Conservation (phyloP, 2,797 vertebrate species). For the Neosilurus hyrtlii region DNA sequence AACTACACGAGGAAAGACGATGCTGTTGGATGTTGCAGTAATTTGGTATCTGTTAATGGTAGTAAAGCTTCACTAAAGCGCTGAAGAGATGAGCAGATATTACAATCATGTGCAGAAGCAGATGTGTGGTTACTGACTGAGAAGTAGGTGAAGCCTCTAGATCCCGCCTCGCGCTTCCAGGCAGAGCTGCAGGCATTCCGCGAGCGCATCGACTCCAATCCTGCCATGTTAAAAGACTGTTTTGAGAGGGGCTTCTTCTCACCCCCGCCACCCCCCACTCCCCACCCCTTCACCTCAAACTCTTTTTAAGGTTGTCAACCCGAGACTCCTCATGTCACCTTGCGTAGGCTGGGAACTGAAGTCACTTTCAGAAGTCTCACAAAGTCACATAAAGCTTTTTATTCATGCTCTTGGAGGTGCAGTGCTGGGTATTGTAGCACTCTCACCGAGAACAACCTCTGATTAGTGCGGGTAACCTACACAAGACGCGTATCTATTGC, state of each 20-base stretch:
- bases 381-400: constrained; percentile 12
- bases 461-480: constrained; percentile 14
- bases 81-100: not conserved
- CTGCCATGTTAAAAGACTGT: constrained; percentile 14
- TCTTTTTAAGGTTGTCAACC: constrained; percentile 24
- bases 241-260: constrained; percentile 26
- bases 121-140: constrained; percentile 26
- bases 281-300: not conserved
- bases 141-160: constrained; percentile 20
- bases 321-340: constrained; percentile 38
- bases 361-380: constrained; percentile 40
- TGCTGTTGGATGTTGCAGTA: not conserved
- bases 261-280: no score
- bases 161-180: not conserved
- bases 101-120: constrained; percentile 12
- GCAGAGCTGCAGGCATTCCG: constrained; percentile 34
- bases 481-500: not conserved
- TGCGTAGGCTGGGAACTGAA: constrained; percentile 51
- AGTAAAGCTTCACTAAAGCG: constrained; percentile 4
- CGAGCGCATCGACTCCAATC: constrained; percentile 23
- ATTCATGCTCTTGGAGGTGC: constrained; percentile 10
- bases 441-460: constrained; percentile 19
- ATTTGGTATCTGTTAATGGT: not conserved
- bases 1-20: not conserved
- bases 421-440: constrained; percentile 1